Base-by-base conservation (phyloP, 2,797 vertebrate genomes). In the Sebastes baramenuke region DNA sequence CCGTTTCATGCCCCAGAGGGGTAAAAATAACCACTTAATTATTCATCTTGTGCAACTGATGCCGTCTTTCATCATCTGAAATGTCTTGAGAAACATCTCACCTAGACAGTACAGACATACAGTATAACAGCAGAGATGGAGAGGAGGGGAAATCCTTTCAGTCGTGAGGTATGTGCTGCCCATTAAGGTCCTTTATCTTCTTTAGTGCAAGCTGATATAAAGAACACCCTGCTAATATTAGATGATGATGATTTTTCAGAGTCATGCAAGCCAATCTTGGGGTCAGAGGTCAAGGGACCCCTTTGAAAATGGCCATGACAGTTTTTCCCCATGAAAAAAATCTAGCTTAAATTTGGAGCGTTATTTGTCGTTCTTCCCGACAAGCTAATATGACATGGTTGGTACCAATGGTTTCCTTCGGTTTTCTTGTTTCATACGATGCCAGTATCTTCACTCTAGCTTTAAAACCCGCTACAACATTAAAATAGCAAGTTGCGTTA, bases 21-120 rank as follows among this genome's bases (percentile, higher is more conserved):
- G 79, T 74, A 90, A 93, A 91, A 91, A 91, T 88, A 92, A 80
- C 88, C 58, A 76, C 80, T 94, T 94, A 92, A 92, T 94, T 89
- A 92, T 93, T 92, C 85, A 88, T 89, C 75, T 80, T 64, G 77
- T 88, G 88, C 87, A 94, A 93, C 88, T 81, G 86, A 94, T 82
- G 84, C 87, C 56, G 62, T 90, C 89, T 92, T 92, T 95, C 85
- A 92, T 93, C 86, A 91, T 87, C 64, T 64, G 76, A 85, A 87
- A 87, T 74, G 77, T 92, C 91, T 81, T 67, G 27, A 83, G 90
- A 90, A 89, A 89, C 82, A 88, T 90, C 83, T 89, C 88, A 85
- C 88, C 74, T 49, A 65, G 75, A 84, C 70, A 71, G 27, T 25
- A 7, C 34, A 55, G 67, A 78, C 62, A 49, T 68, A 46, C 65